Evolutionary conservation across 2,888 invertebrate genomes (phyloP), one percentile per base, ranked within the genome.

Genomic region (Trachelus tabidus): DNA sequence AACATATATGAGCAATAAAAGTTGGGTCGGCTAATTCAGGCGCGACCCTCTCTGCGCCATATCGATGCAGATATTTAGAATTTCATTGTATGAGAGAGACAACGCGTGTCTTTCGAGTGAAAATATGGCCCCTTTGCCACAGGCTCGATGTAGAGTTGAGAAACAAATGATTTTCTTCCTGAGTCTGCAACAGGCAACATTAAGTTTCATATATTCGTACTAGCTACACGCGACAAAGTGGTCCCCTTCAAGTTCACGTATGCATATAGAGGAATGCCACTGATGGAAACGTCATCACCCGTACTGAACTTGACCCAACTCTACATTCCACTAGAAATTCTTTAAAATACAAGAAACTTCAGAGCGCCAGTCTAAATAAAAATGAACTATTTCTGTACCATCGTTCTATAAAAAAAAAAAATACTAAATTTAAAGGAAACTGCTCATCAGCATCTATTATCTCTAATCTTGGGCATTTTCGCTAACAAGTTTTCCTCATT

Each of bases 101-200:
- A 82, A 82, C 77, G 76, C 77, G 79, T 83, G 80, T 75, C 79
- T 82, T 81, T 81, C 85, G 86, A 87, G 87, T 88, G 89, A 91
- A 91, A 91, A 90, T 90, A 90, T 90, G 90, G 90, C 91, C 90
- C 90, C 90, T 82, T 87, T 87, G 86, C 89, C 87, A 89, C 90
- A 90, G 91, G 89, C 90, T 90, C 89, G 88, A 89, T 88, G 89
- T 89, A 85, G 81, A 80, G 77, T 82, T 79, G 81, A 86, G 82
- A 84, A 85, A 85, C 82, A 82, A 81, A 82, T 84, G 79, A 81
- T 82, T 81, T 85, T 85, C 81, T 86, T 88, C 86, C 85, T 85
- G 89, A 89, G 89, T 89, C 89, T 89, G 89, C 89, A 88, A 88
- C 90, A 86, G 87, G 87, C 86, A 83, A 85, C 81, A 81, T 83